phyloP scores from a whole-genome alignment of 2,113 vertebrate genomes.

The Heterotilapia buettikoferi region DNA sequence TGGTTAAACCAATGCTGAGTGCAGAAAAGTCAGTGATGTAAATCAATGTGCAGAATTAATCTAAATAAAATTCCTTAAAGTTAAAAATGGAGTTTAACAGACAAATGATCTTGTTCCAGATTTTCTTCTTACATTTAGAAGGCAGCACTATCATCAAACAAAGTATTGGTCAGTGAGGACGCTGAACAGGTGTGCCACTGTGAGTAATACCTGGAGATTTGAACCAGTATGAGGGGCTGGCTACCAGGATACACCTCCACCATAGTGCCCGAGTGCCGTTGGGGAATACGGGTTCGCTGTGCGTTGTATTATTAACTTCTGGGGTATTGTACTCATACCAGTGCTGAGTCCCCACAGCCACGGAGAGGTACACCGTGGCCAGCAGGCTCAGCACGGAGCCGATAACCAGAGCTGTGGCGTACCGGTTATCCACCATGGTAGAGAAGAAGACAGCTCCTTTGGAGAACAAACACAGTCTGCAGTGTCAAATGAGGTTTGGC shows the following conservation, averaged over 20 bases:
- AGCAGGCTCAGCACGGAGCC: slow-evolving; percentile 93
- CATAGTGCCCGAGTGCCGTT: slow-evolving; percentile 89
- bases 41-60: background rate
- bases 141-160: background rate
- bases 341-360: slow-evolving; percentile 88
- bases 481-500: background rate
- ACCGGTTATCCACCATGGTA: slow-evolving; percentile 91
- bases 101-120: background rate
- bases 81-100: background rate
- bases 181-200: background rate
- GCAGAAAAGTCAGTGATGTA: background rate
- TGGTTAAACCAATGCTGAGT: background rate
- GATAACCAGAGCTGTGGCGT: slow-evolving; percentile 93
- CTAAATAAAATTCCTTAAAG: background rate
- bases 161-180: background rate
- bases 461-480: background rate
- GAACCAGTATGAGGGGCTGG: slow-evolving; percentile 70
- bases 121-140: background rate
- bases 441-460: background rate
- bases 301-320: slow-evolving; percentile 77
- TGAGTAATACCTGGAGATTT: slow-evolving; percentile 74
- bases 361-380: slow-evolving; percentile 91
- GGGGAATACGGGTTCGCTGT: slow-evolving; percentile 75
- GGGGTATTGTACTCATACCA: slow-evolving; percentile 91
- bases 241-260: slow-evolving; percentile 85